Percentiles rank a stretch among this genome's conserved stretches.
These are phyloP conservation scores for Protophormia terraenovae DNA, from an alignment of 2,888 invertebrate species.

Conservation along the genomic window DNA sequence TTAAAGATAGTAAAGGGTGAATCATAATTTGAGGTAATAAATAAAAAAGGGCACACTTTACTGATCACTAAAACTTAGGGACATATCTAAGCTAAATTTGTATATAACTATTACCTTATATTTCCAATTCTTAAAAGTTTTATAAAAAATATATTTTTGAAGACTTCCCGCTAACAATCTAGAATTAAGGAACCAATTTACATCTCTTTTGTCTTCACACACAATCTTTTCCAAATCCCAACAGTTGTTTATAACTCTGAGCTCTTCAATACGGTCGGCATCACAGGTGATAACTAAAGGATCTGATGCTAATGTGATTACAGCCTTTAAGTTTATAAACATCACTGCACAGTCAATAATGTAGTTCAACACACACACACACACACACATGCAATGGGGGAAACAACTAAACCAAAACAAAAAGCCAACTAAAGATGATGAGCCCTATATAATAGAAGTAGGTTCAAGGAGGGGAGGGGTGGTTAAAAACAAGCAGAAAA, in stretches of 20 bases:
- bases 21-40: too few relatives aligned
- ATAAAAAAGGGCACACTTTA: too few relatives aligned
- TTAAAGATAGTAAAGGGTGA: conserved; percentile 28
- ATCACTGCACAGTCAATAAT: conserved; percentile 72
- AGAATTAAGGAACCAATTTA: too few relatives aligned
- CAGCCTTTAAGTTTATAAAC: conserved; percentile 82
- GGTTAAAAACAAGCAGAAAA: conserved; percentile 39
- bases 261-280: conserved; percentile 72
- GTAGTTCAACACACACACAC: conserved; percentile 34
- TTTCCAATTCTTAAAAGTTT: too few relatives aligned
- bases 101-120: too few relatives aligned
- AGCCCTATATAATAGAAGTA: too few relatives aligned
- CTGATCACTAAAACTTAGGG: too few relatives aligned
- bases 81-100: too few relatives aligned
- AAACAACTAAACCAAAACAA: conserved; percentile 69
- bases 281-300: conserved; percentile 79
- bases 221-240: background rate
- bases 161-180: too few relatives aligned
- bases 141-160: too few relatives aligned
- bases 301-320: conserved; percentile 81
- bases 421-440: too few relatives aligned
- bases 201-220: background rate
- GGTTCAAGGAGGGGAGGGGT: conserved; percentile 23
- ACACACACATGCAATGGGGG: background rate
- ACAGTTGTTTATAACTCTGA: conserved; percentile 24